These are phyloP conservation scores for Caenorhabditis remanei DNA, from an alignment of 1,140 invertebrate species.

Conservation along the genomic window DNA sequence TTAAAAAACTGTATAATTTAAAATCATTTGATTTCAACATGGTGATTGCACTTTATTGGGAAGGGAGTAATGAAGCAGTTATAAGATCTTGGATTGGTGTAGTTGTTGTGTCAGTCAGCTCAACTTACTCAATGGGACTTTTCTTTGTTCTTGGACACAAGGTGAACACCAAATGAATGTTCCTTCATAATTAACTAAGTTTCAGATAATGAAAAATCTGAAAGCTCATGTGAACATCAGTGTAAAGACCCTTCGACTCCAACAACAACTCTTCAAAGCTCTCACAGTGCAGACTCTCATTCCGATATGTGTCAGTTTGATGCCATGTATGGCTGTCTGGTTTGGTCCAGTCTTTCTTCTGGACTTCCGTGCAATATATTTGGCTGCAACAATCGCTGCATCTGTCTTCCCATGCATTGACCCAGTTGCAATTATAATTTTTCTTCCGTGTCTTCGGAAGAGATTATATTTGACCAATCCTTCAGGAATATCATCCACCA, in stretches of 20 bases:
- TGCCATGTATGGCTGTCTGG: constrained; percentile 10
- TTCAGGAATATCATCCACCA: background rate
- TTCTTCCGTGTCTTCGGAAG: background rate
- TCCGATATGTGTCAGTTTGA: background rate
- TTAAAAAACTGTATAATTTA: background rate
- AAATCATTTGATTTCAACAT: background rate
- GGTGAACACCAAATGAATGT: background rate
- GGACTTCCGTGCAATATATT: background rate
- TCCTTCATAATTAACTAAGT: background rate
- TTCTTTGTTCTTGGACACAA: constrained; percentile 2
- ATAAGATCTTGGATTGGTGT: background rate
- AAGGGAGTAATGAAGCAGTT: background rate
- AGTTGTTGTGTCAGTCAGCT: background rate
- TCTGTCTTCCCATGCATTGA: background rate
- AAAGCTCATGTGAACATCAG: background rate
- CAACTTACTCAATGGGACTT: background rate
- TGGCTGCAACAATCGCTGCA: background rate
- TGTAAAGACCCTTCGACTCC: background rate
- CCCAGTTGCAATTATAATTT: background rate
- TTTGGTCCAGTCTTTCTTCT: background rate
- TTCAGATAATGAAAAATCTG: background rate
- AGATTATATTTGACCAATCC: background rate
- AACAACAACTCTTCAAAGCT: constrained; percentile 6
- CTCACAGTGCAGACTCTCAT: background rate
- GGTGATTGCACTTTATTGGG: background rate